Evolutionary conservation across 2,888 invertebrate genomes (phyloP), one percentile per base, ranked within the genome.

Genomic region (Crocallis elinguaria): DNA sequence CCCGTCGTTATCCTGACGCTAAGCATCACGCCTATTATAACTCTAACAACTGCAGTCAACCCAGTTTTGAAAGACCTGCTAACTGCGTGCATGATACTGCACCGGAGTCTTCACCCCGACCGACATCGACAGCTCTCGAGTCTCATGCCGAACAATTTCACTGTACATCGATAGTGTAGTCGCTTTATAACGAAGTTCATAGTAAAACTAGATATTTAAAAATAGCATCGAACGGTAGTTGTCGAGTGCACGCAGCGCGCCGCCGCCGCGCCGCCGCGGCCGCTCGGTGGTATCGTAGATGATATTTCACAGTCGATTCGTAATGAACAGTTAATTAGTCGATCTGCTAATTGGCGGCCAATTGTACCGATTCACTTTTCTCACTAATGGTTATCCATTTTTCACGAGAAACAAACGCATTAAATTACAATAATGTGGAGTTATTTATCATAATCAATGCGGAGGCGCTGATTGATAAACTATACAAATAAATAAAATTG

Each of bases 261-360:
- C 21, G 37, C 19, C 7, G 17, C 25, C 3, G 44, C n/a, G 3
- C 11, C 5, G 21, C 7, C 0, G 2, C 11, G n/a, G 30, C 30
- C 23, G 1, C 7, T 35, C 7, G 36, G 33, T 25, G 33, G 32
- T 39, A 49, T 35, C 41, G 35, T n/a, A 7, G 12, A 16, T 38
- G 32, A 39, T 48, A 35, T 12, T 25, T 35, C 41, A 36, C 41
- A 35, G 35, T 13, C 35, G 0, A 35, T 25, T 17, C 25, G 6
- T 42, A 35, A 41, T 35, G 19, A 27, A 19, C 41, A 11, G 35
- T 21, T 49, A 13, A 35, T 41, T 29, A 29, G 35, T 35, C 14
- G 12, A 36, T 49, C 49, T 39, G 33, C 17, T 41, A 49, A 49
- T 49, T 41, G 35, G 27, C 48, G 12, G 21, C 46, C 27, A 16